Evolutionary conservation across 1,140 invertebrate species (phyloP).

Genomic region (Scaptomyza graminum): DNA sequence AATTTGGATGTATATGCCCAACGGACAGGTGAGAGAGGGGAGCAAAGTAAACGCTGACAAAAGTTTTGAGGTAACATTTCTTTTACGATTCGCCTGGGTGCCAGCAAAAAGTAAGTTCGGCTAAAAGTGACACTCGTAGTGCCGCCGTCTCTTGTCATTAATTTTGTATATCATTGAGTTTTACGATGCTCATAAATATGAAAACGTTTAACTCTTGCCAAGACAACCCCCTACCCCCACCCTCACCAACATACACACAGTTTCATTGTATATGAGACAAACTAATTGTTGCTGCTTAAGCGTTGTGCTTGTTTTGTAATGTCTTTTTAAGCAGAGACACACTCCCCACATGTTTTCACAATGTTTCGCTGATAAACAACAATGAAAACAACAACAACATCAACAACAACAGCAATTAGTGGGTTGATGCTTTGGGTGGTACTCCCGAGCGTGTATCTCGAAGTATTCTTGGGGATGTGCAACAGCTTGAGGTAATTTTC

Average conservation of each 20-base stretch:
- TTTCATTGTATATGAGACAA: conserved; percentile 66
- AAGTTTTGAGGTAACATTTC: conserved; percentile 77
- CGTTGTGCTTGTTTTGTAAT: conserved; percentile 69
- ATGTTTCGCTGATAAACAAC: conserved; percentile 72
- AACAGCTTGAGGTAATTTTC: conserved; percentile 82
- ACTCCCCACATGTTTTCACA: conserved; percentile 76
- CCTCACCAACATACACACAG: background rate
- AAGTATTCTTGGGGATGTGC: conserved; percentile 40
- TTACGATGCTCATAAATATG: conserved; percentile 83
- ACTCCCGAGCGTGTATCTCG: no score
- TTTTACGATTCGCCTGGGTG: conserved; percentile 77
- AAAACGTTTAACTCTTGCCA: conserved; percentile 82
- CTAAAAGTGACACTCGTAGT: conserved; percentile 55
- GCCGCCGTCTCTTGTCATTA: conserved; percentile 75
- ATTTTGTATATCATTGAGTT: conserved; percentile 83
- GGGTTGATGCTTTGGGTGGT: conserved; percentile 2
- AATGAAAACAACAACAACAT: conserved; percentile 26
- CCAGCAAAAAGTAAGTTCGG: conserved; percentile 44
- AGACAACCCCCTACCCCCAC: background rate
- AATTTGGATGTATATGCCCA: conserved; percentile 22
- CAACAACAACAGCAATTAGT: conserved; percentile 42
- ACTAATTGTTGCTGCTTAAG: conserved; percentile 76
- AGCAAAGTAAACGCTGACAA: conserved; percentile 58
- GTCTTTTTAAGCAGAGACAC: conserved; percentile 79
- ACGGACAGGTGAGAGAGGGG: background rate